Evolutionary conservation across 2,113 vertebrate species (phyloP).

Genomic region (Myrmecobius fasciatus): DNA sequence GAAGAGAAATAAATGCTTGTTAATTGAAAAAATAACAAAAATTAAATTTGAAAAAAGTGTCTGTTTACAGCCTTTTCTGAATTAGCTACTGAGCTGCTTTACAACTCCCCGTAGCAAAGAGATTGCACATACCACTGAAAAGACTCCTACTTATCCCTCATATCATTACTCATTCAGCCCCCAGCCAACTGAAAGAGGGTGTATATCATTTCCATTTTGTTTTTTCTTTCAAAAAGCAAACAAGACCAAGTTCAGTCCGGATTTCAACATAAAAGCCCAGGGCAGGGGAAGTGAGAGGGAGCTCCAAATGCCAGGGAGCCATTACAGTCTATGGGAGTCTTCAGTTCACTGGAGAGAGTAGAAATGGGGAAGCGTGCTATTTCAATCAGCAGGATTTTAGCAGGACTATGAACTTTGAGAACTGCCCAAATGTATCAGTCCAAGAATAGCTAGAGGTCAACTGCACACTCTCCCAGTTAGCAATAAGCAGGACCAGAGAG

Average conservation of each 20-base stretch:
- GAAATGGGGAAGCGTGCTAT: not conserved
- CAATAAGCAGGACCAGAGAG: not conserved
- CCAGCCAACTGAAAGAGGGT: not conserved
- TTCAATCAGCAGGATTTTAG: not conserved
- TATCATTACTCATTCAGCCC: not conserved
- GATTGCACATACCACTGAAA: too few species aligned
- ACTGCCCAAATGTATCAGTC: not conserved
- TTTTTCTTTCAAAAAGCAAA: not conserved
- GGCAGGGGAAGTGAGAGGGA: not conserved
- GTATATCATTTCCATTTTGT: not conserved
- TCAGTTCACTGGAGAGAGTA: not conserved
- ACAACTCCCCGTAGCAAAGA: not conserved
- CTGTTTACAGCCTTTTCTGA: not conserved
- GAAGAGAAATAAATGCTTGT: not conserved
- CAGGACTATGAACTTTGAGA: not conserved
- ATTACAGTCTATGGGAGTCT: not conserved
- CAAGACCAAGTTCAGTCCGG: not conserved
- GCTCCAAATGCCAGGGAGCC: not conserved
- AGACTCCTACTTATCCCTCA: not conserved
- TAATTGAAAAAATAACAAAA: not conserved
- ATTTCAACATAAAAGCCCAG: not conserved
- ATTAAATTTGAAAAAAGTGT: not conserved
- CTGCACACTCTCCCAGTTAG: not conserved
- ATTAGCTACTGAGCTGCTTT: not conserved
- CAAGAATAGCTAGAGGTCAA: not conserved